Base-by-base conservation (phyloP, 2,113 vertebrate species). In the Seriola dumerili region DNA sequence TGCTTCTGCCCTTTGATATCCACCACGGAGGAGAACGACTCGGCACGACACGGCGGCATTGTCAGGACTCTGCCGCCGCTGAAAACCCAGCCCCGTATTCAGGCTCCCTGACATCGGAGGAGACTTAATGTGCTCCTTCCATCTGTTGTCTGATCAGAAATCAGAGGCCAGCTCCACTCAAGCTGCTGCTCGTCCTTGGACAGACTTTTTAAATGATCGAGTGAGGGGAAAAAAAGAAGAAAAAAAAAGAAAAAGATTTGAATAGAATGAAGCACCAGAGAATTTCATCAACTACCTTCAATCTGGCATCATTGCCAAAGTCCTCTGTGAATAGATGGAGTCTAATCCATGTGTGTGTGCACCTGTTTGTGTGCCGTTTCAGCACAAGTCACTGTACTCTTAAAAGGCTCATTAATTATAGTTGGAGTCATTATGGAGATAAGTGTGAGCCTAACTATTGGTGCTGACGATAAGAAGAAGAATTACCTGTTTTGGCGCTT, bases 401-500 rank as follows among this genome's bases (percentile, higher is more conserved):
- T 87, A 73, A 83, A 89, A 87, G 87, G 81, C 88, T 88, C 88
- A 82, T 94, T 92, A 94, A 93, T 90, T 90, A 88, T 77, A 80
- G 80, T 80, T 23, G 76, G 85, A 90, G 85, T 86, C 85, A 90
- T 92, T 91, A 92, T 79, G 82, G 84, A 91, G 91, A 93, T 91
- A 90, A 94, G 89, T 87, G 88, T 74, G 85, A 89, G 90, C 8
- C 81, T 25, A 81, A 76, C 78, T 88, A 38, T 90, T 88, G 70
- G 67, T 86, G 80, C 72, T 68, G 71, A 59, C 21, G 89, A 92
- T 92, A 87, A 90, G 85, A 86, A 86, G 92, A 87, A 88, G 72
- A 92, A 86, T 87, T 66, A 89, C 88, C 89, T 90, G 86, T 92
- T 93, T 87, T 84, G 88, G 76, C 80, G 73, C 72, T 80, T 92